A percentile compares a stretch with the other conserved stretches of the same genome.
These are phyloP conservation scores for Eulemur rubriventer DNA, from an alignment of 2,797 vertebrate genomes.

Conservation along the genomic window DNA sequence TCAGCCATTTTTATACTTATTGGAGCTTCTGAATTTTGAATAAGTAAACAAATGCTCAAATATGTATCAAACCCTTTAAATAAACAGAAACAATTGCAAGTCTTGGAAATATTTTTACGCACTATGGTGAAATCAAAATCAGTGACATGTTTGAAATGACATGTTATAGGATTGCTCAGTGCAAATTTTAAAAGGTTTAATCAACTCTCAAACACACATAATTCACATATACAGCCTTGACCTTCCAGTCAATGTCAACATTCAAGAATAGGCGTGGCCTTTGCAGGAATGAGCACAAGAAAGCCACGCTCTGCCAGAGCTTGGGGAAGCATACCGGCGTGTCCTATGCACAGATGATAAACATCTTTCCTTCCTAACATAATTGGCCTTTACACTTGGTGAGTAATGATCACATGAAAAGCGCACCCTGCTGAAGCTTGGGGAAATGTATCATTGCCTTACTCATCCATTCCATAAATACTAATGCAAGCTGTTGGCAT, in stretches of 20 bases:
- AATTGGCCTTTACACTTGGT: background rate
- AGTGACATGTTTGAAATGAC: background rate
- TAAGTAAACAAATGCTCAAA: background rate
- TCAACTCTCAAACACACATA: background rate
- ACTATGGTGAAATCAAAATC: background rate
- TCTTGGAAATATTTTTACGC: background rate
- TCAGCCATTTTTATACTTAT: background rate
- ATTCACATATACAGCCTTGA: background rate
- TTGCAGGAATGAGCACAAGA: background rate
- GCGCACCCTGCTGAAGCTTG: background rate
- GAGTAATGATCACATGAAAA: background rate
- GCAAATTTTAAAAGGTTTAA: background rate
- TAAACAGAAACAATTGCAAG: background rate
- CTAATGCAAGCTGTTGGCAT: fast-evolving
- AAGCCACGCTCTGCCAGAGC: background rate
- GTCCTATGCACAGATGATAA: background rate
- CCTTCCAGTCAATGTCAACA: no score
- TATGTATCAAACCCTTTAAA: background rate
- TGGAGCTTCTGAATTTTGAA: background rate
- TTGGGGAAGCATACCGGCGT: background rate
- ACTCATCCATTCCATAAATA: background rate
- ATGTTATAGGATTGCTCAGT: background rate
- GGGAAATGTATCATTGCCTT: background rate
- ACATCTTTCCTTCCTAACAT: background rate
- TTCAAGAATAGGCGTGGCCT: fast-evolving